Evolutionary conservation across 2,888 invertebrate species (phyloP).

Genomic region (Arenicola marina): DNA sequence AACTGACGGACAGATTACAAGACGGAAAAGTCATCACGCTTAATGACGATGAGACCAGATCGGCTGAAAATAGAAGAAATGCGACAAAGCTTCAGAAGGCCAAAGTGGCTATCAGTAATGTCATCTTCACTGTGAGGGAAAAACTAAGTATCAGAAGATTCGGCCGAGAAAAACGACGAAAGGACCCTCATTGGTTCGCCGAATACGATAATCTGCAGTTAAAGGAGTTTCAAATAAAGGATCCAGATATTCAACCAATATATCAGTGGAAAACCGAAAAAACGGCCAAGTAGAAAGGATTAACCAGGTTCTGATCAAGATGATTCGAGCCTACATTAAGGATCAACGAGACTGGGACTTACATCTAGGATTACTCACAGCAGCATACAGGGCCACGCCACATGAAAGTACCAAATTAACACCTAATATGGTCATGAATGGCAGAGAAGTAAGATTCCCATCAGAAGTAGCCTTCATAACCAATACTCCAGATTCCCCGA

Average conservation of each 20-base stretch:
- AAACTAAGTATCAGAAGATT: too few species aligned
- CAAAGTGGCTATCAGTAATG: too few species aligned
- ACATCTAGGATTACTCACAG: background rate
- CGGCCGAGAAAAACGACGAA: too few species aligned
- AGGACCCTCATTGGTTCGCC: too few species aligned
- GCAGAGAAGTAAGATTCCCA: conserved; percentile 1
- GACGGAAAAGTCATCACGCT: too few species aligned
- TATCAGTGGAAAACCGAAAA: background rate
- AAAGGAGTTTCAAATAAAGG: background rate
- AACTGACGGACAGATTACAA: too few species aligned
- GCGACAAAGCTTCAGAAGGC: too few species aligned
- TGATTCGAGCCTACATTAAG: background rate
- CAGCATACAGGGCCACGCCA: conserved; percentile 2
- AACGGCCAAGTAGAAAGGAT: background rate
- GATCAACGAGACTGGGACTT: conserved; percentile 2
- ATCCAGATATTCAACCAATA: background rate
- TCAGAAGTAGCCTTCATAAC: background rate
- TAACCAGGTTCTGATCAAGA: background rate
- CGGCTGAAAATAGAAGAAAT: too few species aligned
- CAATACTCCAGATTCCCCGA: background rate
- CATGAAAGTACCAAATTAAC: background rate
- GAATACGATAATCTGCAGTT: too few species aligned
- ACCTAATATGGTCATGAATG: background rate
- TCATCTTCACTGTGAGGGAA: too few species aligned
- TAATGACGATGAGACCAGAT: too few species aligned